A percentile compares a stretch with the other conserved stretches of the same genome.
Conservation (phyloP, 1,140 invertebrate species). For the Drosophila pachea region DNA sequence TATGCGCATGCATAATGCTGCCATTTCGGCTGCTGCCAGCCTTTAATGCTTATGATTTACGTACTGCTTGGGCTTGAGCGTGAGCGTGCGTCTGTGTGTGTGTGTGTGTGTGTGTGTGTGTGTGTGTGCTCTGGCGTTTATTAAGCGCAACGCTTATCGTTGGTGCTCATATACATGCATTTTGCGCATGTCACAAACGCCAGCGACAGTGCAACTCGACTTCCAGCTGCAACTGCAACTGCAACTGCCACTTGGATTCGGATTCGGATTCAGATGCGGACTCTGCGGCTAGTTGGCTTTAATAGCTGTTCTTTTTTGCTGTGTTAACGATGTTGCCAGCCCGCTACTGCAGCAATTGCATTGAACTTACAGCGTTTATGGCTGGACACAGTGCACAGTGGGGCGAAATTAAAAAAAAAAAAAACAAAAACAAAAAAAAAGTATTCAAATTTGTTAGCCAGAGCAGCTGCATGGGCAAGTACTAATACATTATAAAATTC, state of each 20-base stretch:
- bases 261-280: constrained; percentile 31
- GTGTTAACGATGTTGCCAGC: constrained; percentile 72
- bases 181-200: constrained; percentile 74
- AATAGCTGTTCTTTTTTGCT: constrained; percentile 62
- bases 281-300: constrained; percentile 45
- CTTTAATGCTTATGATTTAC: constrained; percentile 73
- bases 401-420: neutral
- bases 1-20: constrained; percentile 70
- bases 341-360: constrained; percentile 62
- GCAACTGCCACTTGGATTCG: constrained; percentile 3
- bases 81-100: too few species aligned
- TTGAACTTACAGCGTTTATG: constrained; percentile 50
- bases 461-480: too few species aligned
- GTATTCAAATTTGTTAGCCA: neutral
- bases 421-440: neutral
- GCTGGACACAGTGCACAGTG: neutral
- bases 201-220: constrained; percentile 25
- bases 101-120: constrained; percentile 1
- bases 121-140: constrained; percentile 54
- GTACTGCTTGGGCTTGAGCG: constrained; percentile 55
- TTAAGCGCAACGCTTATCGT: constrained; percentile 66
- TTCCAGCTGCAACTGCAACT: constrained; percentile 26
- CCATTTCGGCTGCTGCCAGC: constrained; percentile 34
- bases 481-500: too few species aligned
- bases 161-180: constrained; percentile 76